Evolutionary conservation across 1,140 invertebrate species (phyloP).

Genomic region (Drosophila repletoides): DNA sequence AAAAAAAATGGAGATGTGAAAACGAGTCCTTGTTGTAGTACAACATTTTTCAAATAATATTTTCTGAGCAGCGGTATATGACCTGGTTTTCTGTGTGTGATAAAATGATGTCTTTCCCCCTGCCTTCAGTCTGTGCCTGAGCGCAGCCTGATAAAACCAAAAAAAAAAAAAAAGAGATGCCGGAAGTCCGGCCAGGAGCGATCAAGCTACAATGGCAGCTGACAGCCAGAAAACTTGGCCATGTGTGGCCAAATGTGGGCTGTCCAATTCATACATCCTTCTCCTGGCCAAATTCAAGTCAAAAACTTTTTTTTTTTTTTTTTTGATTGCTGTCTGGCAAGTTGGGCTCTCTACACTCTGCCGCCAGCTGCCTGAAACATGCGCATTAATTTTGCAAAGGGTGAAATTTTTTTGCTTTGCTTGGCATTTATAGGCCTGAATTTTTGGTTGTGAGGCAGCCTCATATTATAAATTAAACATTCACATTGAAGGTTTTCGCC

Average conservation of each 20-base stretch:
- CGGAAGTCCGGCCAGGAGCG: conserved; percentile 42
- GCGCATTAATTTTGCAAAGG: conserved; percentile 62
- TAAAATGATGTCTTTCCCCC: conserved; percentile 55
- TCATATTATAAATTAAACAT: conserved; percentile 60
- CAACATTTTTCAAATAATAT: conserved; percentile 41
- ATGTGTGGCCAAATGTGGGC: conserved; percentile 13
- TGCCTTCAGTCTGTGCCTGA: not conserved
- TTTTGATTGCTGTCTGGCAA: conserved; percentile 15
- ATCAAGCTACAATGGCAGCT: conserved; percentile 30
- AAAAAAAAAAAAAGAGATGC: conserved; percentile 40
- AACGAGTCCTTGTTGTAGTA: not conserved
- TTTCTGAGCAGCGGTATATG: conserved; percentile 39
- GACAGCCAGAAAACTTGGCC: conserved; percentile 31
- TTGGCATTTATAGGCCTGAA: conserved; percentile 1
- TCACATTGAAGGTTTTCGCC: conserved; percentile 20
- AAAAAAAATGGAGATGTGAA: conserved; percentile 1
- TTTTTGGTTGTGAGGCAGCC: conserved; percentile 11
- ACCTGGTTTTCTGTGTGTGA: conserved; percentile 60
- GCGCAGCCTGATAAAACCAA: conserved; percentile 36
- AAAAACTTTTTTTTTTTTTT: conserved; percentile 1
- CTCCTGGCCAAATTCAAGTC: not conserved
- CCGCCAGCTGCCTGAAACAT: conserved; percentile 38
- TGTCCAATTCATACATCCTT: not conserved
- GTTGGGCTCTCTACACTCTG: not conserved
- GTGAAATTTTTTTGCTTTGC: conserved; percentile 30